Evolutionary conservation across 2,888 invertebrate species (phyloP).

Genomic region (Cylindroiulus punctatus): DNA sequence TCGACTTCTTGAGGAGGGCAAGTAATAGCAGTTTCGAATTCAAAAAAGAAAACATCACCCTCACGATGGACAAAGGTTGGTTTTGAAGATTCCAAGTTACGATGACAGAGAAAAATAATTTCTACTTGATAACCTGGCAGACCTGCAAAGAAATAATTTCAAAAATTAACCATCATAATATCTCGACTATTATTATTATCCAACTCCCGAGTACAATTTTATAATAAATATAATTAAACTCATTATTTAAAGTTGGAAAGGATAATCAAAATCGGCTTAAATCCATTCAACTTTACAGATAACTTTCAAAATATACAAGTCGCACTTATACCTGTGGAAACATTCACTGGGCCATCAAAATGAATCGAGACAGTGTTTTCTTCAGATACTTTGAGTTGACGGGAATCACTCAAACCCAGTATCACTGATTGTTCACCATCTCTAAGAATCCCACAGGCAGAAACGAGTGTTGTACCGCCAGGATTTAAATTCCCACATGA

Average conservation of each 20-base stretch:
- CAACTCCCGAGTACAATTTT: no score
- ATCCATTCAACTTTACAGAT: no score
- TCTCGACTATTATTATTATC: no score
- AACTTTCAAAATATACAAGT: no score
- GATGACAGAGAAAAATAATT: slow-evolving; percentile 27
- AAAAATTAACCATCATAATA: neutral
- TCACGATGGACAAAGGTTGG: slow-evolving; percentile 48
- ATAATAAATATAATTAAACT: no score
- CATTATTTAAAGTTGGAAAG: no score
- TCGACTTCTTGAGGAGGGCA: slow-evolving; percentile 55
- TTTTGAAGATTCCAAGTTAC: neutral
- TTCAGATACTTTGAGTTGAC: neutral
- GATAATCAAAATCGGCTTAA: no score
- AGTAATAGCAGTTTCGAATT: slow-evolving; percentile 49
- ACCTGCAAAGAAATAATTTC: neutral
- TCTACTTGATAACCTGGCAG: slow-evolving; percentile 39
- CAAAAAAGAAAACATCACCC: slow-evolving; percentile 37
- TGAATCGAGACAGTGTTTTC: neutral
- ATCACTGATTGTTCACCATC: neutral
- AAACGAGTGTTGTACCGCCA: neutral
- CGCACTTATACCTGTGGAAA: slow-evolving; percentile 17
- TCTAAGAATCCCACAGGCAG: slow-evolving; percentile 32
- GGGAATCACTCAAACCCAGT: slow-evolving; percentile 47
- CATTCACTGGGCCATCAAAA: slow-evolving; percentile 11
- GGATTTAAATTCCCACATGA: neutral